These are phyloP conservation scores for Margarornis squamiger DNA, from an alignment of 2,797 vertebrate genomes.

Conservation along the genomic window DNA sequence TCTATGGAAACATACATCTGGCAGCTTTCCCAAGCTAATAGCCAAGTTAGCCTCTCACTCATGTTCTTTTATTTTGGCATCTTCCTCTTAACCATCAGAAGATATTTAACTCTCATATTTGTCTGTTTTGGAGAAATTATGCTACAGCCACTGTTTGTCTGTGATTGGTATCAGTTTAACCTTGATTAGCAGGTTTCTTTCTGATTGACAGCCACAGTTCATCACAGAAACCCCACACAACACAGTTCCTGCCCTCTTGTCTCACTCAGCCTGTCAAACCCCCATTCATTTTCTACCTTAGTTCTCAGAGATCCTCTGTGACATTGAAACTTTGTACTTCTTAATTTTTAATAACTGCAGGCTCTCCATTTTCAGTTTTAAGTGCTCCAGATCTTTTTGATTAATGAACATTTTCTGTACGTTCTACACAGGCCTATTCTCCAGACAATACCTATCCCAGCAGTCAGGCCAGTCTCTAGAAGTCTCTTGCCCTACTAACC, in stretches of 20 bases:
- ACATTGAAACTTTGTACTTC: background rate
- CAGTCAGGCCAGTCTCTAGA: background rate
- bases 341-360: background rate
- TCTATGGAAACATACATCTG: conserved; percentile 39
- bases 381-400: background rate
- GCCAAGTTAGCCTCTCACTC: background rate
- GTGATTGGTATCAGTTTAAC: background rate
- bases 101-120: background rate
- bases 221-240: background rate
- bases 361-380: background rate
- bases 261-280: background rate
- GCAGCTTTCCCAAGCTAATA: conserved; percentile 5
- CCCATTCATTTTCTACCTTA: background rate
- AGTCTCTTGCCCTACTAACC: background rate
- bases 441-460: background rate
- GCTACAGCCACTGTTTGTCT: background rate
- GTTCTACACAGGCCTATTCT: background rate
- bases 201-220: background rate
- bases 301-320: background rate
- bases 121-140: background rate
- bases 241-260: background rate
- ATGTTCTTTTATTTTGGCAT: background rate
- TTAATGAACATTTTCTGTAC: background rate
- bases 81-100: background rate
- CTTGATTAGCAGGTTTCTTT: background rate